phyloP scores from a whole-genome alignment of 2,888 invertebrate species.

The Apotomis betuletana region DNA sequence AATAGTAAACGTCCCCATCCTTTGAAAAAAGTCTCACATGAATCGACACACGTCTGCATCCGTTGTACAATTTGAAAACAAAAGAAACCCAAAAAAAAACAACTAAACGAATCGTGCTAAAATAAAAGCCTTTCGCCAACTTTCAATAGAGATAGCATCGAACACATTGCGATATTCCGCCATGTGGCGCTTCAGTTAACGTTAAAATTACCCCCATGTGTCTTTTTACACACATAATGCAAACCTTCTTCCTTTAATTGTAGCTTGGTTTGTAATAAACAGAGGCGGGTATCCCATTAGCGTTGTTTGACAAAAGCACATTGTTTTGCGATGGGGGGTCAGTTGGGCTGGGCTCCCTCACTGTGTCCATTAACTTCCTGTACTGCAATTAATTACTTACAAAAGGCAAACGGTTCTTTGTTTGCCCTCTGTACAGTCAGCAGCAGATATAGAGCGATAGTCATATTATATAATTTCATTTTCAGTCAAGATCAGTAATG shows the following conservation, averaged over 20 bases:
- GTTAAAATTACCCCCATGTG: conserved; percentile 15
- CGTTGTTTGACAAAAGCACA: conserved; percentile 23
- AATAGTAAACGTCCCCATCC: too few relatives aligned
- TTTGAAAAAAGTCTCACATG: too few relatives aligned
- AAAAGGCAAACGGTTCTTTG: conserved; percentile 43
- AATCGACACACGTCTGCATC: too few relatives aligned
- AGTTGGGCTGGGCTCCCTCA: conserved; percentile 53
- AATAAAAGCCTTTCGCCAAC: conserved; percentile 39
- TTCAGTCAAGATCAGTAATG: too few relatives aligned
- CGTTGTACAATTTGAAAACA: conserved; percentile 9
- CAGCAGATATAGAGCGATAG: background rate
- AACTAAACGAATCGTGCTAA: conserved; percentile 30
- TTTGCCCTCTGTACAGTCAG: conserved; percentile 7
- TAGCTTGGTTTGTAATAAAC: background rate
- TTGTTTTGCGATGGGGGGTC: conserved; percentile 49
- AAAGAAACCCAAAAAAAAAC: conserved; percentile 12
- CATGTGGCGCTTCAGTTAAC: conserved; percentile 32
- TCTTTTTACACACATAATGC: background rate
- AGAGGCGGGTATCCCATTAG: conserved; percentile 14
- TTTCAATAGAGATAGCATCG: conserved; percentile 36
- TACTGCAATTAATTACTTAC: conserved; percentile 50
- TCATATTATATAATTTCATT: too few relatives aligned
- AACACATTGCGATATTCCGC: conserved; percentile 28
- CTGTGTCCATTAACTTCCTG: conserved; percentile 47
- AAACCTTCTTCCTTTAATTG: background rate